A percentile compares a stretch with the other conserved stretches of the same genome.
These are phyloP conservation scores for Talpa occidentalis DNA, from an alignment of 2,113 vertebrate species.

Conservation along the genomic window DNA sequence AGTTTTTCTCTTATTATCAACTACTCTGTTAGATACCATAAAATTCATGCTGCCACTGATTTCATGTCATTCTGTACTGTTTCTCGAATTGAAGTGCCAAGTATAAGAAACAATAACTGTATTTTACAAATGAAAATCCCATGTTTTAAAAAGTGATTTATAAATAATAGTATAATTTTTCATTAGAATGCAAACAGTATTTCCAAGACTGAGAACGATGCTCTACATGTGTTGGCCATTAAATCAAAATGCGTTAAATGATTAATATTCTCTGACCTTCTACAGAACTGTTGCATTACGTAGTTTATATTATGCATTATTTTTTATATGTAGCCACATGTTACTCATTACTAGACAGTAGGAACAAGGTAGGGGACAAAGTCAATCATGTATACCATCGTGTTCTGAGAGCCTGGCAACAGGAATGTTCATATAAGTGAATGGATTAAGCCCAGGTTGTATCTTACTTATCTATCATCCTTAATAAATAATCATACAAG, in stretches of 20 bases:
- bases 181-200: not conserved
- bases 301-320: not conserved
- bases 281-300: not conserved
- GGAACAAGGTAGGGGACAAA: not conserved
- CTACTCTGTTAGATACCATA: not conserved
- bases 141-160: not conserved
- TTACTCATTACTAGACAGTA: not conserved
- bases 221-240: not conserved
- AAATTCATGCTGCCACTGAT: not conserved
- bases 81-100: not conserved
- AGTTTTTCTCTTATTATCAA: not conserved
- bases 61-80: not conserved
- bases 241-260: conserved; percentile 18
- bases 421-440: not conserved
- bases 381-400: not conserved
- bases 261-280: not conserved
- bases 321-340: not conserved
- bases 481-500: not conserved
- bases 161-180: not conserved
- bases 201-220: not conserved
- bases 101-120: not conserved
- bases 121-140: not conserved
- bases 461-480: not conserved
- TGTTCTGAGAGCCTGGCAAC: not conserved
- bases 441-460: not conserved